Conservation (phyloP, 2,888 invertebrate genomes). For the Glaucopsyche alexis region DNA sequence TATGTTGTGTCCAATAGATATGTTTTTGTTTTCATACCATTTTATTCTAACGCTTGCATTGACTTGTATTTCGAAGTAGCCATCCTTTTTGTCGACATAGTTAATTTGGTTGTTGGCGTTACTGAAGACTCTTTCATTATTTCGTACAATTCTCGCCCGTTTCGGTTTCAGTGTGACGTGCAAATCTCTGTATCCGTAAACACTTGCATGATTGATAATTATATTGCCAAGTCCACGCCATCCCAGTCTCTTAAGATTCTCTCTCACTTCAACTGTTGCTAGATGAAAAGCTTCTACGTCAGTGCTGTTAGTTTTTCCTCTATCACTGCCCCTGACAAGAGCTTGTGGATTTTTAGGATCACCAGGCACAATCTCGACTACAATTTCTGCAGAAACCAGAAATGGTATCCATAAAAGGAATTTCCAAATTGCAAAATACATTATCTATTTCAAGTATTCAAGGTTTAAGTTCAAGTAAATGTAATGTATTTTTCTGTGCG, state of each 20-base stretch:
- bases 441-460: too few species aligned
- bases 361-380: not conserved
- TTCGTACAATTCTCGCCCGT: not conserved
- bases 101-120: not conserved
- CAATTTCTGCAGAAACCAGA: too few species aligned
- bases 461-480: too few species aligned
- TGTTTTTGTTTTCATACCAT: too few species aligned
- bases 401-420: too few species aligned
- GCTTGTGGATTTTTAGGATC: not conserved
- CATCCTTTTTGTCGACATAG: too few species aligned
- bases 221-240: not conserved
- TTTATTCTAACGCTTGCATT: too few species aligned
- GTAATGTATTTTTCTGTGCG: too few species aligned
- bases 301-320: not conserved
- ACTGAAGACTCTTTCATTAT: not conserved
- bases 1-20: too few species aligned
- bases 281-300: not conserved
- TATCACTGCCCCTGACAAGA: not conserved
- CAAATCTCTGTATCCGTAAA: not conserved
- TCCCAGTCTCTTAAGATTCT: not conserved
- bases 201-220: not conserved
- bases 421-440: too few species aligned
- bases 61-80: too few species aligned
- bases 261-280: not conserved
- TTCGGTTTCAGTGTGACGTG: not conserved